A percentile compares a stretch with the other conserved stretches of the same genome.
phyloP scores from a whole-genome alignment of 2,797 vertebrate genomes.

The Enteromius paludinosus region DNA sequence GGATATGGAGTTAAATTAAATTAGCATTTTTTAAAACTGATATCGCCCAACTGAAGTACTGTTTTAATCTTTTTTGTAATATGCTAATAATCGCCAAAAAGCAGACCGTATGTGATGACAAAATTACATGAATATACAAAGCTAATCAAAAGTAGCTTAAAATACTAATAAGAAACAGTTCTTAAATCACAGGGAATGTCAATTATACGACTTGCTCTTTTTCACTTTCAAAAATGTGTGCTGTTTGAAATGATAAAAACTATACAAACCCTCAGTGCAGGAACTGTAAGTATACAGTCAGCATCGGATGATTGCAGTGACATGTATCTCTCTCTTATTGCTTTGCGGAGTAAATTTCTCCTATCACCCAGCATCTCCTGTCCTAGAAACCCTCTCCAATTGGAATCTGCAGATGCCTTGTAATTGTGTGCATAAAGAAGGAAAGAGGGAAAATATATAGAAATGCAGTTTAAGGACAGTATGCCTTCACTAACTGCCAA shows the following conservation, averaged over 20 bases:
- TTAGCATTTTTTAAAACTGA: no score
- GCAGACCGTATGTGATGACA: neutral
- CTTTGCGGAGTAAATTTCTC: neutral
- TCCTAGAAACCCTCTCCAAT: constrained; percentile 14
- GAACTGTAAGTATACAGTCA: neutral
- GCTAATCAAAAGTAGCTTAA: neutral
- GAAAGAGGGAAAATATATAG: neutral
- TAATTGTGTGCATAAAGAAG: neutral
- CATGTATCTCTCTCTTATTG: neutral
- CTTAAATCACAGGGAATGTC: neutral
- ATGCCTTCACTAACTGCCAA: neutral
- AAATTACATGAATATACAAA: no score
- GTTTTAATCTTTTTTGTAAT: neutral
- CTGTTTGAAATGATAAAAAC: neutral
- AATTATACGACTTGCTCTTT: neutral
- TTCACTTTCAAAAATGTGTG: neutral
- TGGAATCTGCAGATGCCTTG: neutral
- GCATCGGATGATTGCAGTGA: neutral
- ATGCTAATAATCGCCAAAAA: neutral
- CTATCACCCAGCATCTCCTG: neutral
- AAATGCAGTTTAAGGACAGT: neutral
- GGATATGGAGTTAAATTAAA: neutral
- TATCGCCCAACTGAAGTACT: neutral
- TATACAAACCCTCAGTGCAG: neutral
- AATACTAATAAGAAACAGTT: neutral